Base-by-base conservation (phyloP, 1,140 invertebrate genomes). In the Meloidogyne floridensis region DNA sequence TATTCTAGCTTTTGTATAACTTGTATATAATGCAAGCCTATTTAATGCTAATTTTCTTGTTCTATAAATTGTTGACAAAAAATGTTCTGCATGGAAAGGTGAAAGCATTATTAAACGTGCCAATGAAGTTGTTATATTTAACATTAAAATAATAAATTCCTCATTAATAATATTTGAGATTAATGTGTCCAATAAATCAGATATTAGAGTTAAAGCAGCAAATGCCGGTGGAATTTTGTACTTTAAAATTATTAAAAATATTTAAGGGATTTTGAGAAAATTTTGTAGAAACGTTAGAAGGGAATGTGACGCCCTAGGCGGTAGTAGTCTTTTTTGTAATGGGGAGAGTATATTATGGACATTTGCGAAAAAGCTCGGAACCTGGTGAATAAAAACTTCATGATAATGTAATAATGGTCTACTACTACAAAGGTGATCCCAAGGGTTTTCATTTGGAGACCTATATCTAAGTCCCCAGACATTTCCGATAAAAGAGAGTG, bases 181-280 rank as follows among this genome's bases (percentile, higher is more conserved):
- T 54, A 85, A 56, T 0, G 84, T 76, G 43, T 81, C 76, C 32
- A 85, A 72, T 42, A 85, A 54, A 59, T 87, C 85, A 11, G 86
- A 87, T 43, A 85, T 81, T 20, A 87, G 72, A 13, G 53, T 71
- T 18, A 87, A 18, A 51, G 54, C 84, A 43, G 84, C 43, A 51
- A 85, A 80, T 20, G 84, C 85, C 42, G 20, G 56, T 20, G 86
- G 81, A 53, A 85, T 87, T 74, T 87, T 85, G 56, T 85, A 85
- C 84, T 85, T 32, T 18, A 32, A 71, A 71, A 71, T 71, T 18
- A 7, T 71, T 0, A 18, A 32, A 32, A 32, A 32, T 18, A 71
- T 18, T 6, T 18, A 6, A 47, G 43, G 20, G 0, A 32, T 76
- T 47, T 32, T 32, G 32, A 32, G 32, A 42, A 75, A 75, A 32